These are phyloP conservation scores for Anthopleura sola DNA, from an alignment of 64 coral and sea anemone species.

Conservation along the genomic window DNA sequence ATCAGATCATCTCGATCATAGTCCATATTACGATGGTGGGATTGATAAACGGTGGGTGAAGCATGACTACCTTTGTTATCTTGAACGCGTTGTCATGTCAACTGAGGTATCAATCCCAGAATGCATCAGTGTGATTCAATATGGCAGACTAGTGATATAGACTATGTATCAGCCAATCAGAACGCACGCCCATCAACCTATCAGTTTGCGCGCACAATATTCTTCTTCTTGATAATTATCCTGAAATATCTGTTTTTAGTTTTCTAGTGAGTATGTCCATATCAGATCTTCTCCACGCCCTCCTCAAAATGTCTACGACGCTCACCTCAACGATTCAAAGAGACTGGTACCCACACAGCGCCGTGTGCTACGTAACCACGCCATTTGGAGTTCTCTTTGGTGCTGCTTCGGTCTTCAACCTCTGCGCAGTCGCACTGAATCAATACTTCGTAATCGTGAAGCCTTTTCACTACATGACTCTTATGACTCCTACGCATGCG, in stretches of 20 bases:
- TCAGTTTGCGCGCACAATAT: too few relatives aligned
- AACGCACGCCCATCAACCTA: too few relatives aligned
- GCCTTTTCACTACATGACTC: conserved; percentile 70
- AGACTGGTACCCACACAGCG: conserved; percentile 80
- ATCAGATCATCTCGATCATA: too few relatives aligned
- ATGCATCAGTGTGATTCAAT: too few relatives aligned
- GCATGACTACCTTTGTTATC: too few relatives aligned
- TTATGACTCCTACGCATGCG: conserved; percentile 76
- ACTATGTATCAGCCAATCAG: too few relatives aligned
- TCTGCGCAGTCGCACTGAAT: conserved; percentile 86
- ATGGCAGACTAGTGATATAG: too few relatives aligned
- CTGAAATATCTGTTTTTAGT: background rate
- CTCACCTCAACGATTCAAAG: conserved; percentile 53
- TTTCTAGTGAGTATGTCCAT: conserved; percentile 78
- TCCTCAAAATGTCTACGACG: conserved; percentile 88
- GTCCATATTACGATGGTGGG: too few relatives aligned
- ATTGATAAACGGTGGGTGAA: too few relatives aligned
- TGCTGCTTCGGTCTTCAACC: conserved; percentile 85
- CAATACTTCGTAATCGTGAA: conserved; percentile 90
- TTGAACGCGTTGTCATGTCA: too few relatives aligned
- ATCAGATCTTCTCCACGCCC: conserved; percentile 75
- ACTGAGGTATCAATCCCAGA: too few relatives aligned
- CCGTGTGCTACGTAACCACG: conserved; percentile 79
- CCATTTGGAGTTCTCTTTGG: conserved; percentile 89
- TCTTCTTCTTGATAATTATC: background rate